These are phyloP conservation scores for Piscicola geometra DNA, from an alignment of 2,888 invertebrate species.

Conservation along the genomic window DNA sequence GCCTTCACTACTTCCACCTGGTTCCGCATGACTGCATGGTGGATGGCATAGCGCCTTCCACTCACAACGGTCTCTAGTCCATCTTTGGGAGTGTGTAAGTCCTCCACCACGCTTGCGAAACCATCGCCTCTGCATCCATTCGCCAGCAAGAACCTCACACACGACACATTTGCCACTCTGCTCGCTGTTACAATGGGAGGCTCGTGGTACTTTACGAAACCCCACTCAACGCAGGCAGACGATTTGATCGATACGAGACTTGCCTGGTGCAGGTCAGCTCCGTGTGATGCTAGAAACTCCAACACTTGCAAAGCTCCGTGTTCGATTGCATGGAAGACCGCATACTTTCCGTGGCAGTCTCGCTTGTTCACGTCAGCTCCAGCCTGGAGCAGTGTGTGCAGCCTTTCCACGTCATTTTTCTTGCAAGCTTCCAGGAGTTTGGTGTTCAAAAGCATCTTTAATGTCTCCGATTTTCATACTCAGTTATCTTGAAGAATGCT, in stretches of 20 bases:
- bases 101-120: background rate
- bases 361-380: background rate
- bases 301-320: background rate
- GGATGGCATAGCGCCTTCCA: background rate
- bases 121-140: conserved; percentile 4
- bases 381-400: background rate
- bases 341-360: background rate
- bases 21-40: background rate
- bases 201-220: conserved; percentile 2
- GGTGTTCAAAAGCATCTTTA: background rate
- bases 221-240: background rate
- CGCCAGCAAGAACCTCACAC: background rate
- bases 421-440: background rate
- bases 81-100: background rate
- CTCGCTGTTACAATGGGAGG: background rate
- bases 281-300: background rate
- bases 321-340: background rate
- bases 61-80: background rate
- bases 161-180: background rate
- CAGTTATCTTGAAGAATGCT: no score
- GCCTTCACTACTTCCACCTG: background rate
- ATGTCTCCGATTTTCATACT: no score
- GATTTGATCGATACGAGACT: background rate
- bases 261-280: background rate
- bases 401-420: background rate